Evolutionary conservation across 1,140 invertebrate genomes (phyloP).

Genomic region (Lordiphosa clarofinis): DNA sequence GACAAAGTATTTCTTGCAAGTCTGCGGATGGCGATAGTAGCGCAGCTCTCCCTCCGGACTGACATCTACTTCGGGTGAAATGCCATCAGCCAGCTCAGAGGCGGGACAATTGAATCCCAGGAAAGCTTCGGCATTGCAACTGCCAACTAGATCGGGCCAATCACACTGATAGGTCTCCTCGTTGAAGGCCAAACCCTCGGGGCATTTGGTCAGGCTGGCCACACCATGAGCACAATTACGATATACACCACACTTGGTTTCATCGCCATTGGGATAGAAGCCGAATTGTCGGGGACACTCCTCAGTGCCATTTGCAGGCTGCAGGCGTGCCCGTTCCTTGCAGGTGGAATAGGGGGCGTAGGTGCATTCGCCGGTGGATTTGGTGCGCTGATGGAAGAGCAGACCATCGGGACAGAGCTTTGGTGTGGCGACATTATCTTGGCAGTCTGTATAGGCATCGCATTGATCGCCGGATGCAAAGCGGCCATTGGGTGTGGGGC

Average conservation of each 20-base stretch:
- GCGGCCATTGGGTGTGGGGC: slow-evolving; percentile 85
- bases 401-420: slow-evolving; percentile 92
- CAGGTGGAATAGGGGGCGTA: slow-evolving; percentile 90
- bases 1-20: slow-evolving; percentile 91
- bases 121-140: slow-evolving; percentile 88
- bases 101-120: slow-evolving; percentile 85
- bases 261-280: slow-evolving; percentile 87
- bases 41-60: slow-evolving; percentile 81
- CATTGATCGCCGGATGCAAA: slow-evolving; percentile 86
- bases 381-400: slow-evolving; percentile 89
- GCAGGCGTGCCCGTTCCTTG: slow-evolving; percentile 85
- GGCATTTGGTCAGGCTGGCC: slow-evolving; percentile 82
- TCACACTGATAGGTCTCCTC: slow-evolving; percentile 88
- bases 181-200: slow-evolving; percentile 92
- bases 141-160: slow-evolving; percentile 90
- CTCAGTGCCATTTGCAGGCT: slow-evolving; percentile 82
- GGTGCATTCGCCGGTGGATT: slow-evolving; percentile 87
- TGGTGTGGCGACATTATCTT: slow-evolving; percentile 85
- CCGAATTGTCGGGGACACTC: slow-evolving; percentile 93
- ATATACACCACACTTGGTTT: slow-evolving; percentile 88
- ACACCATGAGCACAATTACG: slow-evolving; percentile 90
- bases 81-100: slow-evolving; percentile 48
- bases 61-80: slow-evolving; percentile 79
- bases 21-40: slow-evolving; percentile 82
- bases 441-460: slow-evolving; percentile 84